Evolutionary conservation across 2,113 vertebrate genomes (phyloP).

Genomic region (Chloropsis cyanopogon): DNA sequence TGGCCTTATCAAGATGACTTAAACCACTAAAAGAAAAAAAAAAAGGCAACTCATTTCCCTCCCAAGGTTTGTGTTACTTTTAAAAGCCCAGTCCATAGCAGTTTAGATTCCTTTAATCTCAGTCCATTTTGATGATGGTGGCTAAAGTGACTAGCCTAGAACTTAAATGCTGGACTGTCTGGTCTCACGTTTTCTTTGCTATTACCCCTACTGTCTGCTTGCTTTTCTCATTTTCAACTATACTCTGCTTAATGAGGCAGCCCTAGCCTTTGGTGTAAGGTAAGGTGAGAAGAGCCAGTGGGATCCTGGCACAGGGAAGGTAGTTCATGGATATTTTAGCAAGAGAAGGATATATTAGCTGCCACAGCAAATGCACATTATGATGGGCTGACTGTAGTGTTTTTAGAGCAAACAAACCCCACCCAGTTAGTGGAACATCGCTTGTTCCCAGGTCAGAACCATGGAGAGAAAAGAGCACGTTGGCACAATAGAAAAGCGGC

Average conservation of each 20-base stretch:
- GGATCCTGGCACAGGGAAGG: background rate
- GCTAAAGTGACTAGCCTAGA: background rate
- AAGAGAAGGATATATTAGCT: background rate
- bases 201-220: slow-evolving; percentile 22
- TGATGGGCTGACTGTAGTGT: background rate
- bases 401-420: background rate
- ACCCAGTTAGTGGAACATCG: background rate
- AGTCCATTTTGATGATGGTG: background rate
- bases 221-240: slow-evolving; percentile 32
- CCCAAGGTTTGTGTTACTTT: slow-evolving; percentile 12
- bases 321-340: background rate
- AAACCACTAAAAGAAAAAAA: background rate
- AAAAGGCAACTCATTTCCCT: background rate
- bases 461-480: accelerated
- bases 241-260: background rate
- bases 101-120: slow-evolving; percentile 12
- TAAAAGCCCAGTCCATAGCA: background rate
- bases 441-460: background rate
- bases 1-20: slow-evolving; percentile 65
- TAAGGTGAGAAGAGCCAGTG: slow-evolving; percentile 19
- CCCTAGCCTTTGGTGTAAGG: slow-evolving; percentile 21
- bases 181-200: slow-evolving; percentile 23
- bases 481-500: background rate
- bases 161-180: background rate
- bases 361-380: background rate